A percentile compares a stretch with the other conserved stretches of the same genome.
Conservation (phyloP, 2,113 vertebrate genomes). For the Campylorhamphus procurvoides region DNA sequence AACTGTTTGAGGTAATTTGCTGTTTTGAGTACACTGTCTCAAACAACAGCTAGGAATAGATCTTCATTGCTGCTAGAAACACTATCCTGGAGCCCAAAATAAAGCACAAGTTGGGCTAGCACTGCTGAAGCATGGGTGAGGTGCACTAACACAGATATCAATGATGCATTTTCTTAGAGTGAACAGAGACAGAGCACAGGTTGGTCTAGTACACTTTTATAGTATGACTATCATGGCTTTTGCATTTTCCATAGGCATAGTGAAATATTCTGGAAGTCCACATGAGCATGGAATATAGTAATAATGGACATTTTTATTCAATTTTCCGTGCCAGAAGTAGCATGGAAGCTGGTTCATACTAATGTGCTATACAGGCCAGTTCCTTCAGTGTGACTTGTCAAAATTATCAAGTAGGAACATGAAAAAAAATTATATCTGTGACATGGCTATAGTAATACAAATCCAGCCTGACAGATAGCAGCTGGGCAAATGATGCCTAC, state of each 20-base stretch:
- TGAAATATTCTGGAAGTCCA: background rate
- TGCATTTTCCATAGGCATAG: background rate
- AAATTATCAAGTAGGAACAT: background rate
- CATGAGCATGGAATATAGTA: background rate
- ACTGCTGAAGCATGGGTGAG: background rate
- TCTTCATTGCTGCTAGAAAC: background rate
- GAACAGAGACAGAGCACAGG: background rate
- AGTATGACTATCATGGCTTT: background rate
- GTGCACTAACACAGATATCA: background rate
- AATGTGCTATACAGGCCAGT: fast-evolving
- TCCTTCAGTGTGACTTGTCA: background rate
- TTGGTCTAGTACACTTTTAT: background rate
- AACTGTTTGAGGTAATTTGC: background rate
- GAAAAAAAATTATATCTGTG: background rate
- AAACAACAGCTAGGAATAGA: background rate
- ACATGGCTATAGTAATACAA: background rate
- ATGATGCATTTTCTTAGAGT: background rate
- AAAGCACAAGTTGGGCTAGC: background rate
- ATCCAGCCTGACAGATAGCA: background rate
- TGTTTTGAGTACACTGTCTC: background rate
- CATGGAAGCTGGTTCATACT: background rate
- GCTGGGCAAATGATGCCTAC: background rate
- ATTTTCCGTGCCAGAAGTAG: background rate
- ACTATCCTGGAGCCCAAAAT: background rate
- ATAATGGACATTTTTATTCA: background rate